phyloP scores from a whole-genome alignment of 2,797 vertebrate genomes.

The Prunella strophiata region DNA sequence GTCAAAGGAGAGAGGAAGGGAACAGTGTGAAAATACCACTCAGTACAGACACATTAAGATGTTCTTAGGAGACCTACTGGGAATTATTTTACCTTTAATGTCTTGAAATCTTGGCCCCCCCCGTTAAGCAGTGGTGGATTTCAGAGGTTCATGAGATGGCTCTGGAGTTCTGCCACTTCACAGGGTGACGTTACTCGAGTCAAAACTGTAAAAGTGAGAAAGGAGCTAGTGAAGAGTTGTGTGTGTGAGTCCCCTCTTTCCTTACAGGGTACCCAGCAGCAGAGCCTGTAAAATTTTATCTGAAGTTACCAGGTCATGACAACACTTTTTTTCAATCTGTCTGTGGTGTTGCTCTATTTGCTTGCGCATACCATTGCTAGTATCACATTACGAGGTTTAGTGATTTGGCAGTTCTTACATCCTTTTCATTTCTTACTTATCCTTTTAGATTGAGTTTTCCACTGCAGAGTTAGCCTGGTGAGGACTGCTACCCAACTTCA shows the following conservation, averaged over 20 bases:
- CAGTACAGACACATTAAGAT: background rate
- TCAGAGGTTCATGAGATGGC: background rate
- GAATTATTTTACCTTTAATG: slow-evolving; percentile 1
- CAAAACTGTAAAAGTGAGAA: background rate
- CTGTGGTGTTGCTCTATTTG: background rate
- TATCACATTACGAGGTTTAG: background rate
- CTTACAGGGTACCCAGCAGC: background rate
- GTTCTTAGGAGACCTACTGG: background rate
- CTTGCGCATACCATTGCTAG: background rate
- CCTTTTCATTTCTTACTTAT: background rate
- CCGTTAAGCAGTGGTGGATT: background rate
- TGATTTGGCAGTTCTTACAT: background rate
- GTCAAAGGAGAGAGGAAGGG: slow-evolving; percentile 20
- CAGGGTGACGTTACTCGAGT: background rate
- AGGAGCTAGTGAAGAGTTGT: background rate
- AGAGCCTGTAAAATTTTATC: background rate
- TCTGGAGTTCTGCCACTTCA: background rate
- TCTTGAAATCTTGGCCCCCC: background rate
- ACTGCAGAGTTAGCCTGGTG: background rate
- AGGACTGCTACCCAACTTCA: background rate
- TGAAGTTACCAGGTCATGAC: background rate
- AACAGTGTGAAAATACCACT: background rate
- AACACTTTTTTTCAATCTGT: background rate
- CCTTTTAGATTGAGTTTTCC: background rate
- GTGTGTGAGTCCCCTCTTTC: background rate